Evolutionary conservation across 2,888 invertebrate species (phyloP), one percentile per base, ranked within the genome.

Genomic region (Apoderus coryli): DNA sequence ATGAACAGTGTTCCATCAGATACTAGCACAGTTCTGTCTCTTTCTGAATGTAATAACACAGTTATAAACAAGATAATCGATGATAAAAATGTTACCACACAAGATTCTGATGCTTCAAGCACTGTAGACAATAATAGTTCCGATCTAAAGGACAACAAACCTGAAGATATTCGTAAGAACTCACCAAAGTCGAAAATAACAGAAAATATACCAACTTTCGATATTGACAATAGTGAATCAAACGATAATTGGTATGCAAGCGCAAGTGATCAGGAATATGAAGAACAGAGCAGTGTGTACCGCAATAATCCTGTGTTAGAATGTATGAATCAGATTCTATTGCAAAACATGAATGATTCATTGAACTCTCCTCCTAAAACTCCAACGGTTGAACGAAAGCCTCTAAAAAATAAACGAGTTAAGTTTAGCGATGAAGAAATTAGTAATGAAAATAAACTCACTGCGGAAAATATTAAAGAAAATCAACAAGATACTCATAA

Each of bases 281-380:
- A 73, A 33, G 70, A 73, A 37, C 68, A 72, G 12, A 66, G 68
- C 48, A 73, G 73, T 49, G 69, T 74, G 42, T 76, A 76, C 42
- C 71, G 76, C 52, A 80, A 82, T 42, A 85, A 84, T 57, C 84
- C 84, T 2, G 84, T 85, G 4, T 57, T 85, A 28, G 84, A 85
- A 55, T 84, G 84, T 49, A 82, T 85, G 40, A 84, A 84, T 60
- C 84, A 79, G 57, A 85, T 85, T 44, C 59, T 85, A 22, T 57
- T 85, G 15, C 76, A 81, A 44, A 82, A 84, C 51, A 66, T 66
- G 45, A 67, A 67, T 35, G 67, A 68, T 35, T 33, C 48, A 0
- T 42, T 53, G 22, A 51, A 47, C 38, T 57, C 59, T 1, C 59
- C 60, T 6, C 59, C 59, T 2, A 59, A 59, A 48, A 56, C 56